Base-by-base conservation (phyloP, 2,888 invertebrate genomes). In the Phanerotoma sp. region DNA sequence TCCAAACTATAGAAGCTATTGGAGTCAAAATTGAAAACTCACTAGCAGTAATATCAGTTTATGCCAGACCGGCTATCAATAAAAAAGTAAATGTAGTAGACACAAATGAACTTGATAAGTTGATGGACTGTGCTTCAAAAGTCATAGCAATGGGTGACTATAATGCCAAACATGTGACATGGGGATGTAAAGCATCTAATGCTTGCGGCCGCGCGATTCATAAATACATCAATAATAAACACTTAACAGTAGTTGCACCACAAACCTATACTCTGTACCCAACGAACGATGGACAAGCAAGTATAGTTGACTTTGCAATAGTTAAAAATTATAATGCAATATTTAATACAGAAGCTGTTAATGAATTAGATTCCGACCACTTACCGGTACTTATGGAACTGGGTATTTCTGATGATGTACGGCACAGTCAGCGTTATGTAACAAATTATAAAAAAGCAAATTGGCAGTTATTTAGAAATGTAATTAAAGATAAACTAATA, bases 81-180 rank as follows among this genome's bases (percentile, higher is more conserved):
- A 20, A 13, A 32, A 21, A 7, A 13, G 16, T 3, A 5, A 25
- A 22, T 5, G 4, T 32, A 0, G 37, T 15, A 3, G 15, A 44
- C 6, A 28, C 57, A 1, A 13, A 50, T 4, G 59, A 61, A 10
- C 44, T 62, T 5, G 22, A 54, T n/a, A 50, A 16, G 21, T 15
- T 60, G 5, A 20, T 50, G 1, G 46, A 42, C 1, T 40, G 18
- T 6, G 35, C 18, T 6, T 51, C 54, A 15, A 51, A 51, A 30
- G 46, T 56, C 5, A 21, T 61, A 3, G 15, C 45, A 1, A 7
- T 58, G 5, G 59, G 58, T 10, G 63, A 62, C 15, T 53, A 47
- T 16, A 63, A 63, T 44, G 58, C 63, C 4, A 49, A 57, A 20
- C 62, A 62, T 32, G 11, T 15, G 3, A 40, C 4, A 22, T 65